Conservation (phyloP, 2,888 invertebrate species). For the Adela reaumurella region DNA sequence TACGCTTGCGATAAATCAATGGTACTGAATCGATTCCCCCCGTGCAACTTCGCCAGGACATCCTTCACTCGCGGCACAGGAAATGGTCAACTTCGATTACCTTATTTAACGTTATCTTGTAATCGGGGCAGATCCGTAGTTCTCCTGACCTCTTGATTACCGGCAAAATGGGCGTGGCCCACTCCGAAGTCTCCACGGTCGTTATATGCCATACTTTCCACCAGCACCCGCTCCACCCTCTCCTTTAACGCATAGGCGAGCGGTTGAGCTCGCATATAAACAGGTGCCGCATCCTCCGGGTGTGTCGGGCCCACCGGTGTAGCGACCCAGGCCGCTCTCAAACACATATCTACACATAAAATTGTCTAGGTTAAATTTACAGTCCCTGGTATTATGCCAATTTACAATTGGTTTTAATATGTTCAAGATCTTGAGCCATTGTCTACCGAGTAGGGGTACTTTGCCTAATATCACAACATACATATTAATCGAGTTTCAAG, state of each 20-base stretch:
- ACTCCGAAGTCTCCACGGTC: too few relatives aligned
- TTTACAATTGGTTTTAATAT: background rate
- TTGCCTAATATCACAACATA: background rate
- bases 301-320: constrained; percentile 2
- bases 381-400: background rate
- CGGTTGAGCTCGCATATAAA: too few relatives aligned
- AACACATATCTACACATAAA: constrained; percentile 1
- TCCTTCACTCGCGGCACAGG: constrained; percentile 4
- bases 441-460: background rate
- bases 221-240: too few relatives aligned
- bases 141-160: background rate
- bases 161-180: background rate
- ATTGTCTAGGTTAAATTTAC: background rate
- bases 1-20: constrained; percentile 4
- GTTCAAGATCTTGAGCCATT: background rate
- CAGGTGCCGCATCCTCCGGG: too few relatives aligned
- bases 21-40: constrained; percentile 1
- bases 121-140: constrained; percentile 1
- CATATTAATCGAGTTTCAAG: background rate
- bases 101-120: constrained; percentile 14
- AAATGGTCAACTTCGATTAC: constrained; percentile 12
- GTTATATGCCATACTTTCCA: too few relatives aligned
- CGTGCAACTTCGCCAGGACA: constrained; percentile 5
- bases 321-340: constrained; percentile 1
- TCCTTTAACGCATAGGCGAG: too few relatives aligned